Evolutionary conservation across 2,113 vertebrate species (phyloP), one percentile per base, ranked within the genome.

Genomic region (Acrocephalus kingi): DNA sequence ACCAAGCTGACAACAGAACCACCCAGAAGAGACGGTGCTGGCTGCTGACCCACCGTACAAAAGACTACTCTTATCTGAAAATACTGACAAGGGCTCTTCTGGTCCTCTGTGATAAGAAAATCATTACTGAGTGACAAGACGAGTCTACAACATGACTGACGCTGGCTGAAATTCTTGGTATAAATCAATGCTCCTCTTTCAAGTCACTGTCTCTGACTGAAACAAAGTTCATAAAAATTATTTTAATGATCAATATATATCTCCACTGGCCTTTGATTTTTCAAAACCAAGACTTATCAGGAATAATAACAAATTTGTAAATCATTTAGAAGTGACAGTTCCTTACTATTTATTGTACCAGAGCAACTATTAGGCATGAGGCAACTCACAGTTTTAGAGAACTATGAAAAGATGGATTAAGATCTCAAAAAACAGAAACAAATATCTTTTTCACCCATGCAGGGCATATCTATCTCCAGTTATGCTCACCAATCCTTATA

Each of bases 21-120:
- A 62, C 41, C 5, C 11, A 2, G 31, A 2, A 2, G 30, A 71
- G 35, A 21, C 22, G 21, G 54, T 17, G 59, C 37, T 76, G 41
- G 51, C 58, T 85, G 6, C n/a, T 69, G 67, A 73, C 28, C 37
- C 46, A 56, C 11, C 0, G 0, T 46, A 62, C 13, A 66, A 90
- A n/a, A 73, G 37, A 35, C 54, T 92, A 27, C 0, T 83, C 41
- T 80, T 83, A 83, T 87, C 62, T 69, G 28, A 85, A 93, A 83
- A 80, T 35, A 66, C n/a, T 72, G 73, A 69, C 2, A 5, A 80
- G 63, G 13, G 25, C 23, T 86, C 31, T 74, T 93, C 95, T 94
- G 95, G 46, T 67, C 28, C 23, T 83, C 51, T 96, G 67, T 80
- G 92, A 90, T 94, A 97, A 95, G 82, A 73, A 95, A 92, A 59